phyloP scores from a whole-genome alignment of 2,888 invertebrate genomes.

The Agonopterix arenella region DNA sequence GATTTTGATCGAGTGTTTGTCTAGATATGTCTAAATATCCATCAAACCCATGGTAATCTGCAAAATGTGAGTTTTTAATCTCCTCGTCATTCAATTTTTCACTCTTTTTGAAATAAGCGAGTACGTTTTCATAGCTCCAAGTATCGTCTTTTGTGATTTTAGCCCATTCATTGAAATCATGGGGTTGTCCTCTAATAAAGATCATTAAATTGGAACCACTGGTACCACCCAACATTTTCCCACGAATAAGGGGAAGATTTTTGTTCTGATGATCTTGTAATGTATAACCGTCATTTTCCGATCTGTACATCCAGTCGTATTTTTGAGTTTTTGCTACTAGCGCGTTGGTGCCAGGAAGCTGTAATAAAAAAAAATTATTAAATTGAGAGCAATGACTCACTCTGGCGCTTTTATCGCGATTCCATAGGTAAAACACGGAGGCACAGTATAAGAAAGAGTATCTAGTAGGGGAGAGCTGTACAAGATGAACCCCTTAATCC shows the following conservation, averaged over 20 bases:
- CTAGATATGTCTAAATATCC: not conserved
- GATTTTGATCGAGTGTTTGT: not conserved
- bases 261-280: too few species aligned
- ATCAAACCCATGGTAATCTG: not conserved
- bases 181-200: slow-evolving; percentile 1
- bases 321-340: too few species aligned
- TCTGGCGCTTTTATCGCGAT: too few species aligned
- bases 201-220: slow-evolving; percentile 17
- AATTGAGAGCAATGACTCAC: too few species aligned
- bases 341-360: too few species aligned
- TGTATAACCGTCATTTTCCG: too few species aligned
- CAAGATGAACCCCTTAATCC: too few species aligned
- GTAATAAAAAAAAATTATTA: too few species aligned
- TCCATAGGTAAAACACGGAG: too few species aligned
- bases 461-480: too few species aligned
- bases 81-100: not conserved
- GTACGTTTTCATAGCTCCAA: slow-evolving; percentile 17
- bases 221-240: slow-evolving; percentile 26
- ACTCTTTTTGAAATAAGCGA: slow-evolving; percentile 19
- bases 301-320: too few species aligned
- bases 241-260: slow-evolving; percentile 4
- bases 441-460: too few species aligned
- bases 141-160: slow-evolving; percentile 9
- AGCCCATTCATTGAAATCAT: slow-evolving; percentile 20
- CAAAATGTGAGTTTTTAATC: not conserved